These are phyloP conservation scores for Drosophila willistoni DNA, from an alignment of 1,140 invertebrate genomes.

Conservation along the genomic window DNA sequence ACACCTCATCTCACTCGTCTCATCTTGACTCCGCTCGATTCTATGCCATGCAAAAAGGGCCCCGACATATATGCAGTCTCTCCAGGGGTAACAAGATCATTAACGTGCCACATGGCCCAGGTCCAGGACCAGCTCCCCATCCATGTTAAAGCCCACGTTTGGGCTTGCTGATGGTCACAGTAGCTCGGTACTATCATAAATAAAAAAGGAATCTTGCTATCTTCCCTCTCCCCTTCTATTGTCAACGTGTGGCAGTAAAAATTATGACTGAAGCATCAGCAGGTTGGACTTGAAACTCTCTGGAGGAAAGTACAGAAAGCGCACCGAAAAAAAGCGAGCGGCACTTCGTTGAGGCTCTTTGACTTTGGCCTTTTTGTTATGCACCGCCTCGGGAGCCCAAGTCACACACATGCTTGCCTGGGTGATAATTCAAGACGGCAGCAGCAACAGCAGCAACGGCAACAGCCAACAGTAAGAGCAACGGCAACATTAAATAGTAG, in stretches of 20 bases:
- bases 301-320: constrained; percentile 4
- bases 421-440: constrained; percentile 74
- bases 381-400: constrained; percentile 74
- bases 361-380: constrained; percentile 68
- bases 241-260: constrained; percentile 54
- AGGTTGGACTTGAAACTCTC: constrained; percentile 49
- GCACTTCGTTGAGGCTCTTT: constrained; percentile 21
- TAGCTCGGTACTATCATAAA: constrained; percentile 58
- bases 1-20: constrained; percentile 23
- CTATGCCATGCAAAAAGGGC: constrained; percentile 63
- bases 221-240: constrained; percentile 26
- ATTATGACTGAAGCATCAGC: constrained; percentile 74
- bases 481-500: constrained; percentile 75
- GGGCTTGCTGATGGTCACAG: constrained; percentile 45
- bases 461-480: constrained; percentile 32
- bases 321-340: constrained; percentile 29
- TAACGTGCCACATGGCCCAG: constrained; percentile 62
- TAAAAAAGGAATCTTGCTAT: constrained; percentile 55
- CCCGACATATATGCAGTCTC: constrained; percentile 33
- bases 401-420: constrained; percentile 66
- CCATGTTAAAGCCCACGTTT: too few relatives aligned
- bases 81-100: constrained; percentile 73
- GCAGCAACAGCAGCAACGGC: constrained; percentile 45
- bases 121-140: neutral
- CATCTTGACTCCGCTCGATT: constrained; percentile 19